Evolutionary conservation across 2,113 vertebrate species (phyloP), one percentile per base, ranked within the genome.

Genomic region (Cheilinus undulatus): DNA sequence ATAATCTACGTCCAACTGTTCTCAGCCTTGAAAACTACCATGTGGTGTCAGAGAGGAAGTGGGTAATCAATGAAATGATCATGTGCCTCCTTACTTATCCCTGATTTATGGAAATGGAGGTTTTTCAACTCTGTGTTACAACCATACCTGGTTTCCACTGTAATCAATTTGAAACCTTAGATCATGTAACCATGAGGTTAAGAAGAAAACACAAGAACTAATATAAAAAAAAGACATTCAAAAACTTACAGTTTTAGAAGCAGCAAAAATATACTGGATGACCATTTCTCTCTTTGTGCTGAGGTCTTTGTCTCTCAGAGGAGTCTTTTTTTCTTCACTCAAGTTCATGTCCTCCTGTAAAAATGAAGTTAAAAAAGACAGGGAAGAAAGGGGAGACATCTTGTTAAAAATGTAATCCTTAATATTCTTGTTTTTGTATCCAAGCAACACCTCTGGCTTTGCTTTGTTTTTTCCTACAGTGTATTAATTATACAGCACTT

Each of bases 311-410:
- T 97, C 95, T 85, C 98, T 94, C 87, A 99, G 88, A 61, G 98
- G 98, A 86, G 95, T 93, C 90, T 97, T 99, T 88, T 96, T 96
- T 70, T 98, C 97, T 91, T 99, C 97, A 89, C 96, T 99, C 92
- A 99, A 94, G 92, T 99, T 99, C 98, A 99, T 99, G 92, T 99
- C 98, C 93, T 99, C 98, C 98, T 99, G 88, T 19, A 84, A 87
- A 57, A 58, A 45, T 32, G n/a, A 50, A 14, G 59, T 5, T 65
- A 2, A 36, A 12, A 12, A 17, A 42, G 84, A 88, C 32, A n/a
- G 51, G 13, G 60, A 6, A 59, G 3, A 52, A 23, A 79, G 0
- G 45, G 7, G 10, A 34, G 8, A 5, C 42, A 26, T 53, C 1
- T 28, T 32, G 14, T 13, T 50, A 11, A n/a, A 50, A 58, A 64